Evolutionary conservation across 2,888 invertebrate genomes (phyloP), one percentile per base, ranked within the genome.

Genomic region (Allygus modestus): DNA sequence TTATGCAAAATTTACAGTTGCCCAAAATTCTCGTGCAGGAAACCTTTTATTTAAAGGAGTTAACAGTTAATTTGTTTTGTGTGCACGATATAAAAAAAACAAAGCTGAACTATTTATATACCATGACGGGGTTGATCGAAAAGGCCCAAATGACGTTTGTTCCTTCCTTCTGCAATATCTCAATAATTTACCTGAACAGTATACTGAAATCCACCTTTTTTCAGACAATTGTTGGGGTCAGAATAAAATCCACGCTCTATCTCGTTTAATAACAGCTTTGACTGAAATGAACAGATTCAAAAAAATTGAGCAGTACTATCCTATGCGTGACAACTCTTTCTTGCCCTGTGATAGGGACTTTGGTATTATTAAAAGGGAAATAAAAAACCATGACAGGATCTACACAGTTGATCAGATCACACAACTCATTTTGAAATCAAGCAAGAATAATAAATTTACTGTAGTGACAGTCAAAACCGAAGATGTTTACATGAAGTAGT

Each of bases 141-240:
- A 61, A 23, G 61, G 28, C 15, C 61, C 37, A 4, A 51, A 81
- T 37, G 61, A 81, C 11, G 58, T 81, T 26, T 81, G 58, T 31
- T 61, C 61, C 12, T 33, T 81, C 61, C 12, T 81, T 26, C 20
- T 41, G 4, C 37, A 84, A 17, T 86, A 86, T 43, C 82, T 83
- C 69, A 28, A n/a, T n/a, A 33, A 37, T 28, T 46, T 61, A 11
- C 17, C 51, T 51, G 51, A 51, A 4, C 51, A 65, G 61, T 58
- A 31, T 31, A 37, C 37, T 37, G 81, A 84, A 31, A 77, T 88
- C 33, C 86, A 87, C 73, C 31, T 88, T 69, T 89, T 87, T 85
- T 86, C 87, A 79, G 88, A 89, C 83, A 88, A 88, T 58, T 89
- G 88, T 85, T 86, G 85, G 28, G 87, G 88, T 9, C 88, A 89